Conservation (phyloP, 2,113 vertebrate species). For the Arvicanthis niloticus region DNA sequence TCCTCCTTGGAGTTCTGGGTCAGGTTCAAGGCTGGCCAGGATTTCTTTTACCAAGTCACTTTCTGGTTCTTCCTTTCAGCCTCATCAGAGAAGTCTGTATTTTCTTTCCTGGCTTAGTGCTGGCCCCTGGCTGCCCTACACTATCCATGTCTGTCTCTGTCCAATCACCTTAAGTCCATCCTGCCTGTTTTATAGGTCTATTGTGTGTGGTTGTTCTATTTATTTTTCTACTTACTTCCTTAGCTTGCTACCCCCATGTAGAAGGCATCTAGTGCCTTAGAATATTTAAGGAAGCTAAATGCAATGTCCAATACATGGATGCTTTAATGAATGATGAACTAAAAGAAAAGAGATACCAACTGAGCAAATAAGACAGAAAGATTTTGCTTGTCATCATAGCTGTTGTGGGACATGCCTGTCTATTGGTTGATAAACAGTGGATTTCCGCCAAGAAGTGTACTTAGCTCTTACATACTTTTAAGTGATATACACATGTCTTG, state of each 20-base stretch:
- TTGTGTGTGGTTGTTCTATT: not conserved
- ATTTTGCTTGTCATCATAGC: not conserved
- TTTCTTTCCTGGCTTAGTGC: constrained; percentile 3
- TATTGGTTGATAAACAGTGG: not conserved
- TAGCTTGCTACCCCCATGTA: not conserved
- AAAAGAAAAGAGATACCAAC: constrained; percentile 44
- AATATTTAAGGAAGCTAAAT: constrained; percentile 8
- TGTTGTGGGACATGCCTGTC: not conserved
- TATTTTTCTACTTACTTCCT: not conserved
- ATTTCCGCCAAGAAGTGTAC: not conserved
- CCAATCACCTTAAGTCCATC: not conserved
- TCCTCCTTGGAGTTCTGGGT: not conserved
- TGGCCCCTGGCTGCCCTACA: not conserved
- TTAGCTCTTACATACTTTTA: not conserved
- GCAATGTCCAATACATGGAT: constrained; percentile 1
- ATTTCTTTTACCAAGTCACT: not conserved
- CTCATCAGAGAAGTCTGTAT: not conserved
- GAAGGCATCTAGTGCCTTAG: not conserved
- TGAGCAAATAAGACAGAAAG: constrained; percentile 14
- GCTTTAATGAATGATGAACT: not conserved
- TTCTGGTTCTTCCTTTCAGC: not conserved
- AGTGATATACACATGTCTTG: not conserved
- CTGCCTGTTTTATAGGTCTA: not conserved
- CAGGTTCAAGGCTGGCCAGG: not conserved
- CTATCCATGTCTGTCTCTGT: not conserved